Percentiles rank a stretch among this genome's conserved stretches.
phyloP scores from a whole-genome alignment of 2,888 invertebrate species.

The Campaea margaritaria region DNA sequence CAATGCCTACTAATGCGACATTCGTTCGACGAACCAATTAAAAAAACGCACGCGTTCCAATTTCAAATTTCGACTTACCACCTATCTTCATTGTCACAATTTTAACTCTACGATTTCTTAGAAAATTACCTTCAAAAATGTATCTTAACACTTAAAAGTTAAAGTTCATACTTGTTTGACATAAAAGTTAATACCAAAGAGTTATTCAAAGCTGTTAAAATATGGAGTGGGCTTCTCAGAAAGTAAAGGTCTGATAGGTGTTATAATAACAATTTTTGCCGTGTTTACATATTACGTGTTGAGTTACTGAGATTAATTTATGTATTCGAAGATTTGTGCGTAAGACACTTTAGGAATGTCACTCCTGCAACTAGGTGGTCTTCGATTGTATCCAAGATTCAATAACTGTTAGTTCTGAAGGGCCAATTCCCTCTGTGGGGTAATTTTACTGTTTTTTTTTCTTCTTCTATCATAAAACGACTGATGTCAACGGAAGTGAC shows the following conservation, averaged over 20 bases:
- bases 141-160: slow-evolving; percentile 3
- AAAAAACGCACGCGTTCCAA: slow-evolving; percentile 66
- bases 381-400: slow-evolving; percentile 2
- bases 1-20: slow-evolving; percentile 15
- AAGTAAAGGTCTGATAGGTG: slow-evolving; percentile 44
- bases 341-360: slow-evolving; percentile 59
- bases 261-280: slow-evolving; percentile 73
- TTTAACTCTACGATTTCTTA: slow-evolving; percentile 33
- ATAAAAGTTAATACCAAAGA: slow-evolving; percentile 45
- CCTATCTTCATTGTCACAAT: slow-evolving; percentile 64
- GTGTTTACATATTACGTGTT: slow-evolving; percentile 71
- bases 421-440: not conserved
- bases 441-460: no score
- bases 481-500: no score
- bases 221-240: slow-evolving; percentile 45
- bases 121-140: slow-evolving; percentile 4
- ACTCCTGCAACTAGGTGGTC: slow-evolving; percentile 55
- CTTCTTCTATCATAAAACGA: no score
- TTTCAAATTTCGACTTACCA: slow-evolving; percentile 76
- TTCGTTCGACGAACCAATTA: slow-evolving; percentile 46
- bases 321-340: slow-evolving; percentile 76
- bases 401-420: not conserved
- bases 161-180: not conserved
- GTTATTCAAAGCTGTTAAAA: slow-evolving; percentile 57
- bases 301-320: slow-evolving; percentile 63